Base-by-base conservation (phyloP, 2,797 vertebrate species). In the Anniella stebbinsi region DNA sequence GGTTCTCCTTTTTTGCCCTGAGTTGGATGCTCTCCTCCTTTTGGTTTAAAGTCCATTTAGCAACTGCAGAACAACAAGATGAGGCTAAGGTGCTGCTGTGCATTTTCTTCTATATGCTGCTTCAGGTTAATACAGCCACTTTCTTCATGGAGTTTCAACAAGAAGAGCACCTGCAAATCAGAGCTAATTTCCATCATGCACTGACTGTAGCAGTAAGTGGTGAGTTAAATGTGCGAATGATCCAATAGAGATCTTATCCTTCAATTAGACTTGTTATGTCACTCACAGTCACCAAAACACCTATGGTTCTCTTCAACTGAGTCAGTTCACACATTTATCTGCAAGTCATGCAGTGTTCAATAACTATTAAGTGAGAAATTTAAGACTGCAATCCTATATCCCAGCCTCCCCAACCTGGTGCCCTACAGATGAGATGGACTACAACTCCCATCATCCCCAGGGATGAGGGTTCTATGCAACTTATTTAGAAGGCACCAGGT, bases 41-140 rank as follows among this genome's bases (percentile, higher is more conserved):
- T n/a, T n/a, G n/a, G n/a, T n/a, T n/a, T n/a, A 87, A 66, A 66
- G 85, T 87, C 57, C 84, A 82, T 66, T 41, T 82, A 36, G 33
- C 25, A 75, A 45, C 51, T 72, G 21, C 21, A 13, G 28, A 86
- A 72, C 7, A 80, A 13, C 36, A 63, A 60, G 36, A 13, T 25
- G 10, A 60, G 12, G 66, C 45, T 21, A 75, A 18, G n/a, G 12
- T 87, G 15, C 5, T 45, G 33, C 7, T 36, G 18, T 48, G 13
- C 69, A 7, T 81, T 54, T 73, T 67, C 13, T 38, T n/a, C 75
- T 21, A 60, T 75, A 48, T 66, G 57, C 5, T 25, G 21, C 36
- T 33, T 28, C 36, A 41, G 30, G 15, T 51, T 76, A 18, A 33
- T 2, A 30, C 45, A 75, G 70, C 38, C 1, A 57, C 75, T 70